Base-by-base conservation (phyloP, 2,797 vertebrate species). In the Tiaroga cobitis region DNA sequence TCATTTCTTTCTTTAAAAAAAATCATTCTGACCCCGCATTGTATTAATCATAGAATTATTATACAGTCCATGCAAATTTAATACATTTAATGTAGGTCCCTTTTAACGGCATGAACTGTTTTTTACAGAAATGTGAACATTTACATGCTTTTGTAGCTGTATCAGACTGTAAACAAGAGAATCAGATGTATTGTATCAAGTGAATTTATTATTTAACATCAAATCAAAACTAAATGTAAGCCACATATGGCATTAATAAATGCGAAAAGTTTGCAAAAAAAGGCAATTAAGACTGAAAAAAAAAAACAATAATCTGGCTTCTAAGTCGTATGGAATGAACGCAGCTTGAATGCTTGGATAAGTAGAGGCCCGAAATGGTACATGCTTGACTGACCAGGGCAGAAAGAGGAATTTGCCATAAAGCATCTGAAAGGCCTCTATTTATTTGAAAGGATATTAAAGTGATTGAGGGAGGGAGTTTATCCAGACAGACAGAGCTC, bases 391-490 rank as follows among this genome's bases (percentile, higher is more conserved):
- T 65, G 56, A 67, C 41, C 39, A 32, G 24, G 32, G n/a, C 67
- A 59, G 70, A 7, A 65, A 61, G 39, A 82, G 21, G 8, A 76
- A 76, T 76, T 15, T 37, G 15, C 11, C 26, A 19, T 37, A 59
- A 49, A 63, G 18, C 46, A 59, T 73, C 37, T 32, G 26, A 75
- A 81, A 81, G 46, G 3, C 39, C 21, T 34, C 77, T 41, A 9
- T 76, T 75, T 75, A 29, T 83, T 49, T 65, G 11, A 34, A 76
- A 76, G 72, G 56, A 76, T 75, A 83, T 65, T 75, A 67, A 75
- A 83, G 41, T 29, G 41, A 67, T 37, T 16, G 43, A 46, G 29
- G 43, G 15, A 65, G 24, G 39, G 70, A 72, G 88, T 91, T 82
- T 69, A 56, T 43, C 43, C 77, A 61, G 79, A 77, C 41, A 39